Evolutionary conservation across 1,140 invertebrate species (phyloP).

Genomic region (Thalassaphorura encarpata): DNA sequence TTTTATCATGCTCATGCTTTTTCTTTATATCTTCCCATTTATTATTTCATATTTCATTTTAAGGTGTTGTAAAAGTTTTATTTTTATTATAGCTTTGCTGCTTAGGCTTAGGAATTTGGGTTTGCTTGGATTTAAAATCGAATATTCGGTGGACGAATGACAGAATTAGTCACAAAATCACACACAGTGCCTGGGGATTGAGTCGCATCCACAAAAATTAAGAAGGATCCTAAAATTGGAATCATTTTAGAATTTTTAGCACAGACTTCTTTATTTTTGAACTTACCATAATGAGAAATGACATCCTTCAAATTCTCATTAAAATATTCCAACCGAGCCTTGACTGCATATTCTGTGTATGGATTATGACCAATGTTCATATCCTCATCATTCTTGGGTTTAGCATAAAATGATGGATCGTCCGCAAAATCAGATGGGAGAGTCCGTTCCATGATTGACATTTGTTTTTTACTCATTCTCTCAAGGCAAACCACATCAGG

Average conservation of each 20-base stretch:
- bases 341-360: not conserved
- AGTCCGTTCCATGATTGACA: not conserved
- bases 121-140: too few relatives aligned
- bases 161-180: not conserved
- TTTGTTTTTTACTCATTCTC: not conserved
- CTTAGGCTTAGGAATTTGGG: too few relatives aligned
- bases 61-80: too few relatives aligned
- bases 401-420: not conserved
- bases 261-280: not conserved
- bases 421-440: not conserved
- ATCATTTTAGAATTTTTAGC: not conserved
- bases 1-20: too few relatives aligned
- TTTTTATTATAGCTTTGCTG: too few relatives aligned
- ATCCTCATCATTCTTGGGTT: not conserved
- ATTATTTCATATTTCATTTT: too few relatives aligned
- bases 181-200: not conserved
- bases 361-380: not conserved
- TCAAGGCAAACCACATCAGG: not conserved
- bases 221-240: not conserved
- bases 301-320: not conserved
- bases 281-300: not conserved
- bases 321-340: not conserved
- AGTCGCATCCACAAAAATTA: not conserved
- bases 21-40: too few relatives aligned
- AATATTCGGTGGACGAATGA: not conserved